Conservation (phyloP, 2,797 vertebrate species). For the Macropus fuliginosus region DNA sequence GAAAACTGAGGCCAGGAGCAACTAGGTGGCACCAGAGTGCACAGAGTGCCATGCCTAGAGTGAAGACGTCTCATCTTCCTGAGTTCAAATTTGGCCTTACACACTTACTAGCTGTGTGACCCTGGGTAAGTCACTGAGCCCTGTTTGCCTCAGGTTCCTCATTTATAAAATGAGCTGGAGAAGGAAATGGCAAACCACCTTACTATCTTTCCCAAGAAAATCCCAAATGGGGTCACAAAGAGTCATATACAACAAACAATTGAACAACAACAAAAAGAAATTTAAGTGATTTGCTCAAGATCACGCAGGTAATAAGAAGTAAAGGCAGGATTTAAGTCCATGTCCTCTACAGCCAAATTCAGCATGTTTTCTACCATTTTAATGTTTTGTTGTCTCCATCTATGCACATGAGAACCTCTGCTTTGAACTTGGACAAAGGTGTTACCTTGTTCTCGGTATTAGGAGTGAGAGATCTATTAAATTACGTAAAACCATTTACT, state of each 20-base stretch:
- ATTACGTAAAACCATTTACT: conserved; percentile 82
- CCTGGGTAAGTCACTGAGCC: not conserved
- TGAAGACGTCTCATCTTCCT: not conserved
- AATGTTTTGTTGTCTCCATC: not conserved
- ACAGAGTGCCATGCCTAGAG: not conserved
- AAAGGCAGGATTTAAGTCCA: not conserved
- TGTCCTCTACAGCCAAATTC: not conserved
- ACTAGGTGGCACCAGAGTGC: not conserved
- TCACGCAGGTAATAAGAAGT: not conserved
- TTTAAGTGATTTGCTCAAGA: not conserved
- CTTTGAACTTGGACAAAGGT: not conserved
- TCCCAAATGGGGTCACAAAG: not conserved
- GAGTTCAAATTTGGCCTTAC: not conserved
- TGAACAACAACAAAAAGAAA: not conserved
- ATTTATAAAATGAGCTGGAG: not conserved
- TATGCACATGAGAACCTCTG: not conserved
- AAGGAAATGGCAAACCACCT: not conserved
- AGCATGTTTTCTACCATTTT: not conserved
- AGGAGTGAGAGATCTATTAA: not conserved
- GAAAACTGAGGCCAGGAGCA: not conserved
- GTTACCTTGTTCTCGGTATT: not conserved
- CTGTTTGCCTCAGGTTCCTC: not conserved
- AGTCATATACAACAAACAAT: not conserved
- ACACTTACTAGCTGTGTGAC: not conserved
- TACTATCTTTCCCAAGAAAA: not conserved